Conservation (phyloP, 2,797 vertebrate species). For the Anableps anableps region DNA sequence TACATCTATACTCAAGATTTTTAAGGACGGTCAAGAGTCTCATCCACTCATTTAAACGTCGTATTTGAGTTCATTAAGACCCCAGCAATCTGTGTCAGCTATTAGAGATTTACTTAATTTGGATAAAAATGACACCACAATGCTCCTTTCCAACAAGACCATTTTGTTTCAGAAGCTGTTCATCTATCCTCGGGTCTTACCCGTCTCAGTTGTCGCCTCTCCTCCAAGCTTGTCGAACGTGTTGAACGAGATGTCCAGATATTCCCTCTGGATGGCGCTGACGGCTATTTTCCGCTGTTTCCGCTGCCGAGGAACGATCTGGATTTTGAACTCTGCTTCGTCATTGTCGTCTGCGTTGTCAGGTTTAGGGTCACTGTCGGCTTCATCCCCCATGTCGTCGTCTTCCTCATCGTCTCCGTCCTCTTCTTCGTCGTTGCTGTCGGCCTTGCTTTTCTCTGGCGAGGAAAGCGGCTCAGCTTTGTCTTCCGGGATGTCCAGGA, state of each 20-base stretch:
- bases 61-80: background rate
- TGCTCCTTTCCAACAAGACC: background rate
- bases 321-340: slow-evolving; percentile 97
- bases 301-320: slow-evolving; percentile 95
- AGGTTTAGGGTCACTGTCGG: slow-evolving; percentile 84
- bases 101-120: background rate
- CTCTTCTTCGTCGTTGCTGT: slow-evolving; percentile 82
- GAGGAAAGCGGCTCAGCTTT: slow-evolving; percentile 83
- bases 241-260: slow-evolving; percentile 97
- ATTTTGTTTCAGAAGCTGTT: background rate
- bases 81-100: background rate
- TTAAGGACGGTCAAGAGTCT: background rate
- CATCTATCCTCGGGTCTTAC: slow-evolving; percentile 73
- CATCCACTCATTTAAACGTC: background rate
- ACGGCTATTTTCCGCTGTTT: slow-evolving; percentile 99
- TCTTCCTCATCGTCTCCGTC: slow-evolving; percentile 88
- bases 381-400: slow-evolving; percentile 88
- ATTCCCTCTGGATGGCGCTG: slow-evolving; percentile 98
- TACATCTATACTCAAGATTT: no score
- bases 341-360: slow-evolving; percentile 80
- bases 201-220: slow-evolving; percentile 88
- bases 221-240: slow-evolving; percentile 91
- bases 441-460: slow-evolving; percentile 81
- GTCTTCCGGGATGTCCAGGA: slow-evolving; percentile 90
- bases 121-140: background rate